Conservation (phyloP, 2,797 vertebrate species). For the Percopsis omiscomaycus region DNA sequence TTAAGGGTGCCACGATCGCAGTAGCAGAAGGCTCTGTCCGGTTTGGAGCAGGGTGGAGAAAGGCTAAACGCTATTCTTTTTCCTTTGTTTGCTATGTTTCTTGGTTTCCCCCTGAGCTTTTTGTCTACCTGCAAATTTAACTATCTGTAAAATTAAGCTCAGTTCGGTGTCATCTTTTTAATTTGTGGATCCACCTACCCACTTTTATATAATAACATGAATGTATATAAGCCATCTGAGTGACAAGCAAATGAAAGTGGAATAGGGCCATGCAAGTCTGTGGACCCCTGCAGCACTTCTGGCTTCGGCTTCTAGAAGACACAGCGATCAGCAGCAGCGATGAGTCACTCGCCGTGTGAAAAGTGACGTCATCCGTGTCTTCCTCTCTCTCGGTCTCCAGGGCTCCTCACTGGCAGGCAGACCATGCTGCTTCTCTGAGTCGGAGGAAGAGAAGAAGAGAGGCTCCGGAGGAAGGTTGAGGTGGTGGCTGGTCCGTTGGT, state of each 20-base stretch:
- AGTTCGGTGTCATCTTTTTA: no score
- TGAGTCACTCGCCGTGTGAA: slow-evolving; percentile 75
- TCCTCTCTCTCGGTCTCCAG: slow-evolving; percentile 66
- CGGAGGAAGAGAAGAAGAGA: slow-evolving; percentile 55
- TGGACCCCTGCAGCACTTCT: slow-evolving; percentile 46
- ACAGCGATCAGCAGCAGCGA: slow-evolving; percentile 62
- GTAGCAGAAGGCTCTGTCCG: neutral
- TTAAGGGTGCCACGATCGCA: neutral
- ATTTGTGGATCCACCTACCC: no score
- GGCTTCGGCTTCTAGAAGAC: slow-evolving; percentile 39
- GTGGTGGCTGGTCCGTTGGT: slow-evolving; percentile 57
- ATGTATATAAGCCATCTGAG: no score
- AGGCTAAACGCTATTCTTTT: neutral
- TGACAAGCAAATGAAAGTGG: no score
- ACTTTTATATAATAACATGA: neutral
- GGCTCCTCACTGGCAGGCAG: slow-evolving; percentile 64
- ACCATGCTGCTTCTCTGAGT: slow-evolving; percentile 74
- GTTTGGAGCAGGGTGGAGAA: neutral
- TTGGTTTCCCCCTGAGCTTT: neutral
- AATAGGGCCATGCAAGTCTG: slow-evolving; percentile 18
- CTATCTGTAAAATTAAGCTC: no score
- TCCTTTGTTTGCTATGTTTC: neutral
- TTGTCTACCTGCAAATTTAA: no score
- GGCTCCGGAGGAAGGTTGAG: slow-evolving; percentile 57
- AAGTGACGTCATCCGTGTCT: slow-evolving; percentile 72